These are phyloP conservation scores for Apis dorsata DNA, from an alignment of 1,140 invertebrate genomes.

Conservation along the genomic window DNA sequence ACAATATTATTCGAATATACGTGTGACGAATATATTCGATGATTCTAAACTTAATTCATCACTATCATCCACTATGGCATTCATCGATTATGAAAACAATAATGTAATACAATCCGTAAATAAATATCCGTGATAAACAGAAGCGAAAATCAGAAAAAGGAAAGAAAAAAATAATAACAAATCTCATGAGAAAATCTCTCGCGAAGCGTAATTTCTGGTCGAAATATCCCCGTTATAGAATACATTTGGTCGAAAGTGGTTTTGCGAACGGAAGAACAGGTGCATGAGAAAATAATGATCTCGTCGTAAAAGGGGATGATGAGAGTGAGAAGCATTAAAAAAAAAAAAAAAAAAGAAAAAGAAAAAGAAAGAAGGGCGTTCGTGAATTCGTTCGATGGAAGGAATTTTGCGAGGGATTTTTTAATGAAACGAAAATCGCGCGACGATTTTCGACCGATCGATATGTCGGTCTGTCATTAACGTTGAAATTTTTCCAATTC, in stretches of 20 bases:
- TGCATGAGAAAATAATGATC: constrained; percentile 60
- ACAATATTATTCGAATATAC: background rate
- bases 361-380: constrained; percentile 9
- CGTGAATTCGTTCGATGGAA: background rate
- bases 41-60: background rate
- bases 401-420: constrained; percentile 50
- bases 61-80: too few species aligned
- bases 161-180: background rate
- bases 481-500: constrained; percentile 53
- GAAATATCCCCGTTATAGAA: constrained; percentile 38
- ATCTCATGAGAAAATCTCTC: background rate
- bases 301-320: background rate
- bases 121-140: background rate
- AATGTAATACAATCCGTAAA: background rate
- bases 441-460: constrained; percentile 49
- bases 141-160: background rate
- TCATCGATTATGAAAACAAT: background rate
- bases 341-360: background rate
- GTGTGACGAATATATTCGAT: background rate
- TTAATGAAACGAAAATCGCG: constrained; percentile 69
- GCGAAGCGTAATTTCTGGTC: background rate
- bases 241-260: constrained; percentile 7
- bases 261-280: constrained; percentile 38
- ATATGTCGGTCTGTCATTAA: constrained; percentile 58
- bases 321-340: constrained; percentile 13